These are phyloP conservation scores for Notodonta ziczac DNA, from an alignment of 2,888 invertebrate species.

Conservation along the genomic window DNA sequence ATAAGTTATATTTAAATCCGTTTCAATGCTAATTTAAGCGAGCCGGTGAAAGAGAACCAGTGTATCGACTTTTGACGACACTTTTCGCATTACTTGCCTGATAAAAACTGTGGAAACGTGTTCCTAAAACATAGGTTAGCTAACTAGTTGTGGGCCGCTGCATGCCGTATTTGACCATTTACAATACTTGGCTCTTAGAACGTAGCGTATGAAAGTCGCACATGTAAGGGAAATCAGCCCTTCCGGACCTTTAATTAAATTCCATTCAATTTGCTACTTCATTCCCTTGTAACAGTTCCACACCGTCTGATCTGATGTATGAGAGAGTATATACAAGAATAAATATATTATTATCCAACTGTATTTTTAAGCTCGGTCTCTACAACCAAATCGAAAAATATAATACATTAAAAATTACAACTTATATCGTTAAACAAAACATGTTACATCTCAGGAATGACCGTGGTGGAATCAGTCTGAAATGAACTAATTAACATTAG, in stretches of 20 bases:
- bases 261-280: background rate
- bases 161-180: background rate
- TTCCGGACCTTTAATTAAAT: no score
- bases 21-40: constrained; percentile 3
- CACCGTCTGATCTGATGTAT: no score
- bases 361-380: no score
- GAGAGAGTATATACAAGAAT: no score
- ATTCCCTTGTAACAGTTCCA: background rate
- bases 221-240: no score
- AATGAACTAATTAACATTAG: no score
- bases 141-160: background rate
- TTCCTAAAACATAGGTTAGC: background rate
- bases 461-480: no score
- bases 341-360: no score
- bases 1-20: background rate
- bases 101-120: background rate
- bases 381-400: no score
- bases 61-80: background rate
- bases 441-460: no score
- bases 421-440: no score
- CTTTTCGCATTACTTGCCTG: background rate
- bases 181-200: background rate
- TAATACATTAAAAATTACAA: no score
- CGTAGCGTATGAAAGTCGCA: background rate
- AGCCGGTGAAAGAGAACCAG: background rate